These are phyloP conservation scores for Cyrtorhinus lividipennis DNA, from an alignment of 1,140 invertebrate genomes.

Conservation along the genomic window DNA sequence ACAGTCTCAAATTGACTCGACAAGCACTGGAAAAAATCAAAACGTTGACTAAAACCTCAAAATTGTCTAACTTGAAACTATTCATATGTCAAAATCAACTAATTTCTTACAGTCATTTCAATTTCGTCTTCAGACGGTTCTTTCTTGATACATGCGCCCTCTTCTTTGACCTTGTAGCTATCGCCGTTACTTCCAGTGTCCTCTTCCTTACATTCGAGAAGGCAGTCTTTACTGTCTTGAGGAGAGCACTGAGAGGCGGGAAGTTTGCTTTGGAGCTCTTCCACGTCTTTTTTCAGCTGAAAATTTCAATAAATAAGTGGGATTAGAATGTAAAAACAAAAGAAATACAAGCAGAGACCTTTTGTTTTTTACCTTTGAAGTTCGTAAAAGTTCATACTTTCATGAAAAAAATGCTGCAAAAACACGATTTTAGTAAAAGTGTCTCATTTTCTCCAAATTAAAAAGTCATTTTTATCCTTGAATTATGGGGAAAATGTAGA, in stretches of 20 bases:
- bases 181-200: conserved; percentile 15
- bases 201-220: conserved; percentile 23
- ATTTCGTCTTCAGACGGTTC: conserved; percentile 23
- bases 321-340: conserved; percentile 6
- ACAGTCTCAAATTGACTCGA: not conserved
- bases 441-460: too few relatives aligned
- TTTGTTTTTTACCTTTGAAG: too few relatives aligned
- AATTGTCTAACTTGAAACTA: too few relatives aligned
- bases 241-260: conserved; percentile 13
- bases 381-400: not conserved
- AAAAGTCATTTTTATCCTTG: too few relatives aligned
- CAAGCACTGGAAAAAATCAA: not conserved
- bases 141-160: conserved; percentile 22
- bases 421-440: too few relatives aligned
- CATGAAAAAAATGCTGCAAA: not conserved
- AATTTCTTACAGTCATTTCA: conserved; percentile 20
- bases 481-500: too few relatives aligned
- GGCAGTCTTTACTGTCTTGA: conserved; percentile 22
- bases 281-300: conserved; percentile 50
- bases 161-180: conserved; percentile 23
- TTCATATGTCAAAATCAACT: too few relatives aligned
- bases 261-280: conserved; percentile 35
- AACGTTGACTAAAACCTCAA: too few relatives aligned
- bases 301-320: conserved; percentile 16
- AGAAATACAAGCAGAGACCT: not conserved